phyloP scores from a whole-genome alignment of 1,140 invertebrate species.

The Vanessa tameamea region DNA sequence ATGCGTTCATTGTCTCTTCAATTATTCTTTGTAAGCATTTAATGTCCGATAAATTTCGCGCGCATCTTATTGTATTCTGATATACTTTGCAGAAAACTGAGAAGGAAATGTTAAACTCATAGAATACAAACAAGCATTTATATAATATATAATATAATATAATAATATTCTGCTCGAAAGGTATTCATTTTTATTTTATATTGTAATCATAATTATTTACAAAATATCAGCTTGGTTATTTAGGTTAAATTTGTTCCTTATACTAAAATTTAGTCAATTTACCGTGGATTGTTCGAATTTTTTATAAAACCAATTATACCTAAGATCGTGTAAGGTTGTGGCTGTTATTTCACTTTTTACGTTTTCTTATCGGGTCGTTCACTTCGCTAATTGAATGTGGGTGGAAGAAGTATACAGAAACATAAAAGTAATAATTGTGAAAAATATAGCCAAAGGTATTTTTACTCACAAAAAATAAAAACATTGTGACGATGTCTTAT shows the following conservation, averaged over 20 bases:
- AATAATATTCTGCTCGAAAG: too few species aligned
- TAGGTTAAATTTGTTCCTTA: background rate
- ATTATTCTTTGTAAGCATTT: too few species aligned
- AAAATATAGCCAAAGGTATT: background rate
- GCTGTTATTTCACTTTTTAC: slow-evolving; percentile 9
- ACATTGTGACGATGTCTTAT: too few species aligned
- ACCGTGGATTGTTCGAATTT: background rate
- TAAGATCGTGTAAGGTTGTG: slow-evolving; percentile 6
- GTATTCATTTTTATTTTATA: too few species aligned
- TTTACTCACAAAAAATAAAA: background rate
- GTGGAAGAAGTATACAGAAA: background rate
- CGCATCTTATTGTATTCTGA: too few species aligned
- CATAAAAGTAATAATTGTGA: background rate
- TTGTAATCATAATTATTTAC: background rate
- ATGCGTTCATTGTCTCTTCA: too few species aligned
- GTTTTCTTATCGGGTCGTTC: slow-evolving; percentile 12
- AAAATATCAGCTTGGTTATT: background rate
- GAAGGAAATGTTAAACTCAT: background rate
- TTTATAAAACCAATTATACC: slow-evolving; percentile 5
- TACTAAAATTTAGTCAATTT: slow-evolving; percentile 11
- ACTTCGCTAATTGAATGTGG: slow-evolving; percentile 7
- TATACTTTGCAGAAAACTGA: too few species aligned
- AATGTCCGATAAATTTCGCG: too few species aligned
- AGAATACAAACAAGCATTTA: background rate
- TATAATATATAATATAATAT: too few species aligned